These are phyloP conservation scores for Podabrus alpinus DNA, from an alignment of 2,888 invertebrate species.

Conservation along the genomic window DNA sequence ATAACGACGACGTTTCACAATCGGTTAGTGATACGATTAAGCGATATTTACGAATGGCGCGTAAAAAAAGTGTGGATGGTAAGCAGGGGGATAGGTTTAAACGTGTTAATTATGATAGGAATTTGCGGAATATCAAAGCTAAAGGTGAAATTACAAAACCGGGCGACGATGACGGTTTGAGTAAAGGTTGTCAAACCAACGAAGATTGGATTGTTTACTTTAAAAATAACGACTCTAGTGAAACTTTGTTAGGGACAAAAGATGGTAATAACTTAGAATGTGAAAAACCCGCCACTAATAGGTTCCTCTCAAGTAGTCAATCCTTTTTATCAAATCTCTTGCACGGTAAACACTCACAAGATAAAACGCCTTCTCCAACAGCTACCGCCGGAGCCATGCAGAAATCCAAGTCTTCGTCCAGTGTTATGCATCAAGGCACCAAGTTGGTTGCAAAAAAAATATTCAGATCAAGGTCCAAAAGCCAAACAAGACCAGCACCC, in stretches of 20 bases:
- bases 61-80: slow-evolving; percentile 83
- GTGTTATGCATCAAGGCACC: slow-evolving; percentile 75
- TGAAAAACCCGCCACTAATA: slow-evolving; percentile 53
- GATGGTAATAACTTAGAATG: slow-evolving; percentile 55
- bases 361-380: slow-evolving; percentile 40
- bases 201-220: slow-evolving; percentile 73
- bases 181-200: slow-evolving; percentile 78
- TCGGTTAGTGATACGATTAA: slow-evolving; percentile 88
- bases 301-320: slow-evolving; percentile 60
- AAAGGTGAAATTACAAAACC: slow-evolving; percentile 75
- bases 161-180: slow-evolving; percentile 77
- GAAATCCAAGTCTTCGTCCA: slow-evolving; percentile 87
- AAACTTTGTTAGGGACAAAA: slow-evolving; percentile 55
- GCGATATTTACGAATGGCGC: slow-evolving; percentile 82
- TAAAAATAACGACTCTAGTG: slow-evolving; percentile 55
- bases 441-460: slow-evolving; percentile 81
- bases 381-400: slow-evolving; percentile 69
- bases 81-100: slow-evolving; percentile 80
- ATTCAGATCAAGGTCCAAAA: slow-evolving; percentile 83
- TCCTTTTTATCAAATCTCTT: slow-evolving; percentile 67
- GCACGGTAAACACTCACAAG: slow-evolving; percentile 58
- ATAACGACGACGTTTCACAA: slow-evolving; percentile 83
- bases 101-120: slow-evolving; percentile 85
- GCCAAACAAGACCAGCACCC: slow-evolving; percentile 68
- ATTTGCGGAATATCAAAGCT: slow-evolving; percentile 80